Evolutionary conservation across 2,888 invertebrate genomes (phyloP), one percentile per base, ranked within the genome.

Genomic region (Diaphora mendica): DNA sequence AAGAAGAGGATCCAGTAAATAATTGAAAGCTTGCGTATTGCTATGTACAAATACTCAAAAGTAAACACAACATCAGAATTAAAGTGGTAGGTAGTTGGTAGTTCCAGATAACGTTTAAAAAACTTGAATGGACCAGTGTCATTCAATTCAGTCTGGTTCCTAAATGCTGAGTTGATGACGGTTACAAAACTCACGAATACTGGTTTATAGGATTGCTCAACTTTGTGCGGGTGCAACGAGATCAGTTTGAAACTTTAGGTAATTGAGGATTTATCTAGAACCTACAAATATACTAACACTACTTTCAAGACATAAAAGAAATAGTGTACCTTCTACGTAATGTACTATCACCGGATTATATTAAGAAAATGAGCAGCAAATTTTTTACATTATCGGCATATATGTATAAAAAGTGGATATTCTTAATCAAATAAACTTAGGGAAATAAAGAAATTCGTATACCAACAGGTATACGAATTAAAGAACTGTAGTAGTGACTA

Each of bases 121-220:
- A 64, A 33, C 33, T 64, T 30, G 55, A 59, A 26, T 65, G 64
- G n/a, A 23, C 11, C 42, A 26, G 30, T 69, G n/a, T 69, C 69
- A 69, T 64, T 69, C 65, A 62, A 35, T 35, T 48, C 35, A 39
- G 51, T 64, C 51, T 51, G 64, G n/a, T 48, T 64, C 20, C 64
- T 68, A 39, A 26, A 65, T 26, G 51, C 44, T 33, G 33, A 26
- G 26, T 26, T 64, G 17, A 48, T 51, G 26, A 64, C 55, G 39
- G 42, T 65, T 9, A 64, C 55, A 17, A 73, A 68, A 68, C 68
- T 62, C n/a, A 23, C 68, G 13, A 17, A 62, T 69, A 68, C 68
- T 30, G 51, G 68, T 72, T 72, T 30, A 5, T 17, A 35, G 39
- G 35, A 64, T 26, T 68, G 35, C 1, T 26, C 20, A 51, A 39